Conservation (phyloP, 2,888 invertebrate species). For the Leptopilina drosophilae region DNA sequence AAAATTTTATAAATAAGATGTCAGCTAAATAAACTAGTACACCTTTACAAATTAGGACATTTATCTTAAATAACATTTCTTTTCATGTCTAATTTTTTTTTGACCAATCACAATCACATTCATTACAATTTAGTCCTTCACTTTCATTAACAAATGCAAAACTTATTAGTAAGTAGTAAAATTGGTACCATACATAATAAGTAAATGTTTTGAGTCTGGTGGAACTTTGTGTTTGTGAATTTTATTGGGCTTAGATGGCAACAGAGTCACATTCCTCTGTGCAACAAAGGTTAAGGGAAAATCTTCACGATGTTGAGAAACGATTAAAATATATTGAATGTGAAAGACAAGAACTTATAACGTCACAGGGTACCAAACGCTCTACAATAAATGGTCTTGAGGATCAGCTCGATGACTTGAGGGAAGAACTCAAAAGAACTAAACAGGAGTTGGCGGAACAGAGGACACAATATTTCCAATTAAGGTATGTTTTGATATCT, state of each 20-base stretch:
- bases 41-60: too few relatives aligned
- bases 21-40: too few relatives aligned
- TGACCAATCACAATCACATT: too few relatives aligned
- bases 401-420: slow-evolving; percentile 79
- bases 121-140: too few relatives aligned
- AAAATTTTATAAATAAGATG: too few relatives aligned
- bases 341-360: slow-evolving; percentile 79
- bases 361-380: slow-evolving; percentile 78
- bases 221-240: slow-evolving; percentile 48
- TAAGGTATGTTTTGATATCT: slow-evolving; percentile 77
- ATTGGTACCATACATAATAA: slow-evolving; percentile 27
- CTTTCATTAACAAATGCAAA: background rate
- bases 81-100: too few relatives aligned
- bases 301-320: slow-evolving; percentile 78
- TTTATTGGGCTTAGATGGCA: slow-evolving; percentile 65
- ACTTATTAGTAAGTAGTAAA: too few relatives aligned
- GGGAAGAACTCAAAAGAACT: slow-evolving; percentile 77
- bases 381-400: slow-evolving; percentile 79
- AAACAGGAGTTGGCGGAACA: slow-evolving; percentile 80
- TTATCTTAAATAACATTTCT: too few relatives aligned
- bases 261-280: slow-evolving; percentile 78
- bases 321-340: slow-evolving; percentile 79
- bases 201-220: slow-evolving; percentile 44
- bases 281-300: slow-evolving; percentile 77
- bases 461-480: slow-evolving; percentile 79